A percentile compares a stretch with the other conserved stretches of the same genome.
Evolutionary conservation across 2,888 invertebrate genomes (phyloP).

Genomic region (Fragum whitleyi): DNA sequence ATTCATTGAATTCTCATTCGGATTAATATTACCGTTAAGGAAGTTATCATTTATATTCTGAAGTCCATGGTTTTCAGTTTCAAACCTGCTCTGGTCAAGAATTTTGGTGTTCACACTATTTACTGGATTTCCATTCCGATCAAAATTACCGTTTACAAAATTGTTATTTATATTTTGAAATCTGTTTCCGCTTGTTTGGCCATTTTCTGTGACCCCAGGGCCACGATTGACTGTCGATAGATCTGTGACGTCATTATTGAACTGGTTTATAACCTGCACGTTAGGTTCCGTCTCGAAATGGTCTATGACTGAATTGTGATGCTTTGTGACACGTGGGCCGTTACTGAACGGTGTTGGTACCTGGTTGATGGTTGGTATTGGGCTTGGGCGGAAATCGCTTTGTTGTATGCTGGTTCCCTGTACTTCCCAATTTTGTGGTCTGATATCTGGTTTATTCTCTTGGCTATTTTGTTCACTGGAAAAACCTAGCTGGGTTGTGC

Average conservation of each 20-base stretch:
- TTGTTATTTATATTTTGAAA: neutral
- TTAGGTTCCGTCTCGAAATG: slow-evolving; percentile 39
- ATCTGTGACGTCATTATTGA: neutral
- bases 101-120: too few species aligned
- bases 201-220: neutral
- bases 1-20: too few species aligned
- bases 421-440: neutral
- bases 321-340: neutral
- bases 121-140: too few species aligned
- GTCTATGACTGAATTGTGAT: neutral
- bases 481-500: neutral
- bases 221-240: neutral
- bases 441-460: neutral
- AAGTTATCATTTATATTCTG: too few species aligned
- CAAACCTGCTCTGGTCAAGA: too few species aligned
- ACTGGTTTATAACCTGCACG: slow-evolving; percentile 39
- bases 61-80: too few species aligned
- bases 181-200: neutral
- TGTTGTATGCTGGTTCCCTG: too few species aligned
- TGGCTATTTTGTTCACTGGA: neutral
- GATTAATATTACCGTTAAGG: too few species aligned
- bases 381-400: neutral
- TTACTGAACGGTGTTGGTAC: neutral
- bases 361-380: neutral
- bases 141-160: too few species aligned